Percentiles rank a stretch among this genome's conserved stretches.
Conservation (phyloP, 2,113 vertebrate species). For the Megaceryle maxima region DNA sequence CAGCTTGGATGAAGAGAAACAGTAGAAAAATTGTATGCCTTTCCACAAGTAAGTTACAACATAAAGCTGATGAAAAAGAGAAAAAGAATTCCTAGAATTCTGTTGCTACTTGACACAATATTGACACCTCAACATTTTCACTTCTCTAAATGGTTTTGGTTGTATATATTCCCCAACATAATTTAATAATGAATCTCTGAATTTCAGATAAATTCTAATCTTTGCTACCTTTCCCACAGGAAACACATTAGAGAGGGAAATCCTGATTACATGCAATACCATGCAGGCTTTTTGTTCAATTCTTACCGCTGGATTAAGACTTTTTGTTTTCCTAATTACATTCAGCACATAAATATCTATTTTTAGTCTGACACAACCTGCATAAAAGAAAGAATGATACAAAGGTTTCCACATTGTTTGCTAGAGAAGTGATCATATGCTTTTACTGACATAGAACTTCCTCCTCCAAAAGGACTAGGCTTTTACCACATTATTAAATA, state of each 20-base stretch:
- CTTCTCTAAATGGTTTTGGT: neutral
- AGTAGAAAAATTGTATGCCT: neutral
- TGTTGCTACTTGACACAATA: neutral
- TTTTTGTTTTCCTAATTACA: neutral
- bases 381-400: neutral
- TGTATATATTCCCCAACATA: neutral
- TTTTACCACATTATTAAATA: constrained; percentile 26
- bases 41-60: neutral
- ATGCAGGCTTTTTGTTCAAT: neutral
- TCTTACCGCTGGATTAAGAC: neutral
- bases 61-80: neutral
- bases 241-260: neutral
- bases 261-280: neutral
- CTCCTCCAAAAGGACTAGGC: neutral
- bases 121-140: neutral
- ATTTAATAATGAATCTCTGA: neutral
- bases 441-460: neutral
- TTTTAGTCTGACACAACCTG: neutral
- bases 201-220: neutral
- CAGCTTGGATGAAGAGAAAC: neutral
- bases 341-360: neutral
- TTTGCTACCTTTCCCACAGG: neutral
- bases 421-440: neutral
- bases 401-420: neutral
- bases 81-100: neutral